phyloP scores from a whole-genome alignment of 2,797 vertebrate genomes.

The Steatocranus sp. region DNA sequence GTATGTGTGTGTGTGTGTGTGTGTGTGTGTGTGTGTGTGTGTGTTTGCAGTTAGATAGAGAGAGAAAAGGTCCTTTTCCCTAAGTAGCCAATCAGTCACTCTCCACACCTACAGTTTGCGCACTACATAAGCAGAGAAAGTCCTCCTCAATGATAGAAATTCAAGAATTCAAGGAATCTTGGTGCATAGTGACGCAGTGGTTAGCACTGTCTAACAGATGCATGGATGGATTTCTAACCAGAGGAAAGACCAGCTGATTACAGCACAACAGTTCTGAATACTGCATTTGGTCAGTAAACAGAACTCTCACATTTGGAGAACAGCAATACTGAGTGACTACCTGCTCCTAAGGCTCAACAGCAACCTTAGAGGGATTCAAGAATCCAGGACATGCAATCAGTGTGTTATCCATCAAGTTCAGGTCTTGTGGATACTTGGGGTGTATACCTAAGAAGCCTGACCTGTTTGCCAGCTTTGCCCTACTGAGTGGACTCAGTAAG shows the following conservation, averaged over 20 bases:
- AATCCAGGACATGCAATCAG: background rate
- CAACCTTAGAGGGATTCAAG: background rate
- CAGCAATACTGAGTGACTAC: background rate
- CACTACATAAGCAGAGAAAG: background rate
- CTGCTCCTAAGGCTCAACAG: background rate
- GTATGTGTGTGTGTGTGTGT: background rate
- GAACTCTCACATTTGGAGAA: background rate
- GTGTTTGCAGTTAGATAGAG: background rate
- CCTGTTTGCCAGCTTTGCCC: background rate
- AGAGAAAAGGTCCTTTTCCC: background rate
- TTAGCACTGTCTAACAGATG: background rate
- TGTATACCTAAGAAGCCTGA: background rate
- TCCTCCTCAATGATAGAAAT: background rate
- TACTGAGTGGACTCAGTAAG: background rate
- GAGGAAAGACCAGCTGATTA: background rate
- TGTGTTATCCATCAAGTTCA: background rate
- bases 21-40: background rate
- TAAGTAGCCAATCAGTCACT: constrained; percentile 27
- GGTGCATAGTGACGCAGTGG: background rate
- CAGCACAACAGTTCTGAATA: background rate
- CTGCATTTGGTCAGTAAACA: background rate
- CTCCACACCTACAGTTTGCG: background rate
- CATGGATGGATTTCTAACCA: background rate
- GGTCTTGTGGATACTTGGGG: background rate
- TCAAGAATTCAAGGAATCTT: background rate